Conservation (phyloP, 2,888 invertebrate species). For the Thyatira batis region DNA sequence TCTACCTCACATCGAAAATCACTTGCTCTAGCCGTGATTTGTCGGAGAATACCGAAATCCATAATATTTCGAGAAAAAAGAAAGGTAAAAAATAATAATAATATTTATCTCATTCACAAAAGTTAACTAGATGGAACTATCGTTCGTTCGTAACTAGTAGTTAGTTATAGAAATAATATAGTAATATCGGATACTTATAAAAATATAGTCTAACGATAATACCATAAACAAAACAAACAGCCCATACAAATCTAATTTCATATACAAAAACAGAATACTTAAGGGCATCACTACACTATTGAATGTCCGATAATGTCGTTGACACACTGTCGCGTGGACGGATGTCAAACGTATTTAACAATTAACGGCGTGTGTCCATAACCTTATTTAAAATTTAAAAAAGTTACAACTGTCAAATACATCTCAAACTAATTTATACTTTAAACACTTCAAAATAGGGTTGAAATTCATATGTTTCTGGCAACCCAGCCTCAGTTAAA, state of each 20-base stretch:
- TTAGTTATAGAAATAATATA: too few relatives aligned
- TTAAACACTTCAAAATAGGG: not conserved
- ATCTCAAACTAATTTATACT: not conserved
- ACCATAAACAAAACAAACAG: not conserved
- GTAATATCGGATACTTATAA: too few relatives aligned
- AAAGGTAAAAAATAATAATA: too few relatives aligned
- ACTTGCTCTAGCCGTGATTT: too few relatives aligned
- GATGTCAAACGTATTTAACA: conserved; percentile 61
- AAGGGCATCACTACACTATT: conserved; percentile 28
- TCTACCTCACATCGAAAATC: too few relatives aligned
- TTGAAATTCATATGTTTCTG: too few relatives aligned
- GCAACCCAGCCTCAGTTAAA: too few relatives aligned
- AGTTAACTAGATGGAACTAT: too few relatives aligned
- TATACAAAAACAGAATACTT: conserved; percentile 23
- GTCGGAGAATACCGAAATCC: too few relatives aligned
- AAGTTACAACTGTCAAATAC: conserved; percentile 5
- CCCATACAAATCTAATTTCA: not conserved
- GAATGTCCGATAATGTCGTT: conserved; percentile 36
- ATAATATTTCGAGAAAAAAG: too few relatives aligned
- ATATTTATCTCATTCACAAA: too few relatives aligned
- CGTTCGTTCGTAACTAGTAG: too few relatives aligned
- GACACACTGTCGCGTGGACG: conserved; percentile 51
- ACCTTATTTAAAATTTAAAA: conserved; percentile 1
- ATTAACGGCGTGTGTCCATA: conserved; percentile 38
- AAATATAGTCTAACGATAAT: not conserved